These are phyloP conservation scores for Drosophila leonis DNA, from an alignment of 2,888 invertebrate genomes.

Conservation along the genomic window DNA sequence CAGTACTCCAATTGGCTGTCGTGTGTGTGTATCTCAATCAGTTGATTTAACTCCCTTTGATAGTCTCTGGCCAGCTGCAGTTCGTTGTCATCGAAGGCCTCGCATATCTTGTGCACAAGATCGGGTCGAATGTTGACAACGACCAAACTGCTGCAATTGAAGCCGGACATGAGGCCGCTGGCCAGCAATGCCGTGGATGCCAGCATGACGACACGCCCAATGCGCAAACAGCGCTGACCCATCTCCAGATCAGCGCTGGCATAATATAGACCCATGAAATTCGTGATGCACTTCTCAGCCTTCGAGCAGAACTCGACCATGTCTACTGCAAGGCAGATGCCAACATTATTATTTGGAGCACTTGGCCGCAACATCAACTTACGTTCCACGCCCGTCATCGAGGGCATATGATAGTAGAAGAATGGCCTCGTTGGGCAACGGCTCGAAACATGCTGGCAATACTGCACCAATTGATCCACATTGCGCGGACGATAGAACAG, in stretches of 20 bases:
- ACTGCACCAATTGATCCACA: conserved; percentile 88
- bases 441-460: conserved; percentile 88
- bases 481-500: conserved; percentile 90
- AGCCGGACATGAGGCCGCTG: conserved; percentile 89
- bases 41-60: conserved; percentile 50
- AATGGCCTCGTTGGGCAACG: conserved; percentile 92
- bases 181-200: conserved; percentile 89
- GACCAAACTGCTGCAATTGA: conserved; percentile 91
- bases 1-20: conserved; percentile 32
- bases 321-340: conserved; percentile 86
- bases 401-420: conserved; percentile 93
- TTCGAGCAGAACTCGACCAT: conserved; percentile 90
- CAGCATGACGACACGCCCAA: conserved; percentile 87
- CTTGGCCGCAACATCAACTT: conserved; percentile 70
- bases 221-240: conserved; percentile 87
- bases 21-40: conserved; percentile 47
- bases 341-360: background rate
- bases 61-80: conserved; percentile 34
- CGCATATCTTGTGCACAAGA: conserved; percentile 87
- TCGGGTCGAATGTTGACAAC: conserved; percentile 89
- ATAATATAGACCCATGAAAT: conserved; percentile 93
- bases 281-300: conserved; percentile 89
- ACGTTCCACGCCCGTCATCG: conserved; percentile 90
- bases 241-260: conserved; percentile 91
- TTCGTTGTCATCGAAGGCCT: conserved; percentile 84